Evolutionary conservation across 2,888 invertebrate genomes (phyloP), one percentile per base, ranked within the genome.

Genomic region (Achlya flavicornis): DNA sequence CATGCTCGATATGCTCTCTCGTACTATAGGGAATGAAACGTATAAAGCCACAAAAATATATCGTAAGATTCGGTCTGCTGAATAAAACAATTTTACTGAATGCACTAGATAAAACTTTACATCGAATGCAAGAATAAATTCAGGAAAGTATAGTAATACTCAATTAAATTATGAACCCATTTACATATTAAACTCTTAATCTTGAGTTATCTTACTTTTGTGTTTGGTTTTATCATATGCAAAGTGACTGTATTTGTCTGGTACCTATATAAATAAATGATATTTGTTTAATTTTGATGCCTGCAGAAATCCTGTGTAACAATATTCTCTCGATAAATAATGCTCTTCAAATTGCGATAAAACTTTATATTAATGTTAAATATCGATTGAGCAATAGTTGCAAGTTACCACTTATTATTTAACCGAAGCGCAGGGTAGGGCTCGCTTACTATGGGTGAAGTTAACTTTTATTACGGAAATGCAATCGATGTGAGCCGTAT

Each of bases 401-500:
- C 19, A 53, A 41, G 41, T 41, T 41, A 41, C 12, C 12, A 41
- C 41, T 10, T 53, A n/a, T 53, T 59, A 38, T 38, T 59, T 38
- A 59, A 38, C 58, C 19, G 58, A n/a, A 53, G 19, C 58, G 58
- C 16, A 53, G 53, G 53, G n/a, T 53, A 10, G 11, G 4, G 38
- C 58, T 59, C 58, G 35, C n/a, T 11, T 35, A 60, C 12, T 41
- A 41, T 38, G 12, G 60, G 41, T 19, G 16, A 41, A 41, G 60
- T 60, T 41, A 70, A 74, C 70, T 73, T 73, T 73, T 71, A 66
- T 65, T 64, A 66, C 61, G 62, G 65, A 78, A 78, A 72, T 70
- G 68, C 73, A 78, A 78, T 78, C 73, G 70, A 75, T 78, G 74
- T 69, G 66, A 74, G 67, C 73, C 75, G 74, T 70, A 81, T 80